A percentile compares a stretch with the other conserved stretches of the same genome.
Evolutionary conservation across 2,888 invertebrate species (phyloP).

Genomic region (Stenodera caucasica): DNA sequence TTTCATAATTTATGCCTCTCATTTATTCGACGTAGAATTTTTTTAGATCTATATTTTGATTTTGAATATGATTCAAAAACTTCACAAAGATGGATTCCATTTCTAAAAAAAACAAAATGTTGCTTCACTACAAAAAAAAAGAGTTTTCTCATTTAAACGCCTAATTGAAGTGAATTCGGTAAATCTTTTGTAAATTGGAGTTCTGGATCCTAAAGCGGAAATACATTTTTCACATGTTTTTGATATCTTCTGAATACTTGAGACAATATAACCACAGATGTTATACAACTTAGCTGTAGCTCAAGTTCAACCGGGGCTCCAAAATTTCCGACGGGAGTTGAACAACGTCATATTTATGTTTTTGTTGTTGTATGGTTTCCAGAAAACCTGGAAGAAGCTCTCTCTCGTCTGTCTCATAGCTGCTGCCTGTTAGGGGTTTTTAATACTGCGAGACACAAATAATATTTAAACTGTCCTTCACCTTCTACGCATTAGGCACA

Average conservation of each 20-base stretch:
- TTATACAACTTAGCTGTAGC: constrained; percentile 29
- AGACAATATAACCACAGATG: constrained; percentile 27
- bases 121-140: constrained; percentile 19
- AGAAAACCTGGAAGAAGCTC: constrained; percentile 29
- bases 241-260: constrained; percentile 17
- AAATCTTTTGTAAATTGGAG: constrained; percentile 19
- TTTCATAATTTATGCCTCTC: constrained; percentile 10
- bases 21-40: constrained; percentile 13
- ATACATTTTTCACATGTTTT: constrained; percentile 18
- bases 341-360: constrained; percentile 2
- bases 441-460: constrained; percentile 31
- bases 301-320: constrained; percentile 20
- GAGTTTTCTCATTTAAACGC: constrained; percentile 11
- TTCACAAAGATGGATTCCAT: no score
- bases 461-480: constrained; percentile 32
- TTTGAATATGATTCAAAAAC: no score
- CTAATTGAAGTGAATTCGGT: constrained; percentile 14
- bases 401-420: constrained; percentile 31
- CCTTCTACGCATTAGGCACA: constrained; percentile 26
- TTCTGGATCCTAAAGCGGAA: constrained; percentile 15
- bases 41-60: constrained; percentile 20
- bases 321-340: constrained; percentile 17
- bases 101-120: constrained; percentile 19
- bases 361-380: constrained; percentile 14
- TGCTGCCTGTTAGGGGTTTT: constrained; percentile 19